Percentiles rank a stretch among this genome's conserved stretches.
These are phyloP conservation scores for Ditula angustiorana DNA, from an alignment of 2,888 invertebrate genomes.

Conservation along the genomic window DNA sequence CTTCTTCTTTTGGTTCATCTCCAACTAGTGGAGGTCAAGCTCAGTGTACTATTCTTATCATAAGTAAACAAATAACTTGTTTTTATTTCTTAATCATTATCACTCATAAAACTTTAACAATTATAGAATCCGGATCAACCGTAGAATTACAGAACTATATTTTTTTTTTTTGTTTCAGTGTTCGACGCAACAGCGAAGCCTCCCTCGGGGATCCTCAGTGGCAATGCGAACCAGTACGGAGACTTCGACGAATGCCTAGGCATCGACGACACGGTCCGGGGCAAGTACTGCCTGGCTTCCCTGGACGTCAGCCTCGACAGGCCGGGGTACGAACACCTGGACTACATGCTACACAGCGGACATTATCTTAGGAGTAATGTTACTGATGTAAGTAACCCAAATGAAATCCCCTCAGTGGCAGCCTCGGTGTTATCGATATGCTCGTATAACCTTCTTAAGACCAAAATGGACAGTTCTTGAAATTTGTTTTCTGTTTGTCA, in stretches of 20 bases:
- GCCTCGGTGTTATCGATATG: too few relatives aligned
- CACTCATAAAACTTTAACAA: too few relatives aligned
- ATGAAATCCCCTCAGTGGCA: too few relatives aligned
- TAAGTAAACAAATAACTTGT: too few relatives aligned
- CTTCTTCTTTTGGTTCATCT: too few relatives aligned
- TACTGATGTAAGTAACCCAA: slow-evolving; percentile 83
- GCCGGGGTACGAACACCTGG: slow-evolving; percentile 61
- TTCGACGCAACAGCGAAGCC: slow-evolving; percentile 90
- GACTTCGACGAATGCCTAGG: slow-evolving; percentile 89
- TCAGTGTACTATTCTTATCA: too few relatives aligned
- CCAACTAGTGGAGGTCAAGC: too few relatives aligned
- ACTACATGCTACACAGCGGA: slow-evolving; percentile 80
- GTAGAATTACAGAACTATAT: too few relatives aligned
- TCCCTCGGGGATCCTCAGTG: slow-evolving; percentile 88
- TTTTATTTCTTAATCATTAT: not conserved
- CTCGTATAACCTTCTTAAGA: too few relatives aligned
- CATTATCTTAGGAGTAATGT: slow-evolving; percentile 82
- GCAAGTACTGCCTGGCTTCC: slow-evolving; percentile 88
- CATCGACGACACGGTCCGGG: slow-evolving; percentile 81
- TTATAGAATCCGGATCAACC: too few relatives aligned
- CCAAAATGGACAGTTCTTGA: too few relatives aligned
- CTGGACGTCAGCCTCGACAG: slow-evolving; percentile 73
- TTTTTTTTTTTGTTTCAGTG: slow-evolving; percentile 87
- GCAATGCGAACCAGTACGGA: slow-evolving; percentile 89
- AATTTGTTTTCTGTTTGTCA: too few relatives aligned